Percentiles rank a stretch among this genome's conserved stretches.
Evolutionary conservation across 64 coral and sea anemone species (phyloP).

Genomic region (Pocillopora verrucosa): DNA sequence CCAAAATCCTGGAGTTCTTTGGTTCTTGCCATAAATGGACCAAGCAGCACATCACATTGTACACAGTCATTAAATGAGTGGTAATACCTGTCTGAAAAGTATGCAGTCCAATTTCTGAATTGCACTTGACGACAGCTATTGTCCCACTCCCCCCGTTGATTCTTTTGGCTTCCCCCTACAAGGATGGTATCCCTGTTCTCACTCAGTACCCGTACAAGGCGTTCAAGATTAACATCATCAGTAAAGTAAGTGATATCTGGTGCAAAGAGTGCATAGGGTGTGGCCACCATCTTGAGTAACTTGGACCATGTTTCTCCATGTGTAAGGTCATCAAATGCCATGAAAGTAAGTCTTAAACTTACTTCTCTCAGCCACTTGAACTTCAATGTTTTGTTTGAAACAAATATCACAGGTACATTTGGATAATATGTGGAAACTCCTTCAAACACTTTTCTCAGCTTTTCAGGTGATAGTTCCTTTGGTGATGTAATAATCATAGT

Average conservation of each 20-base stretch:
- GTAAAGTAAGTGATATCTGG: too few relatives aligned
- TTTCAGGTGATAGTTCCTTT: slow-evolving; percentile 19
- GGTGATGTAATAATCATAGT: slow-evolving; percentile 51
- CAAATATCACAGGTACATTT: slow-evolving; percentile 53
- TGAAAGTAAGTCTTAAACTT: slow-evolving; percentile 18
- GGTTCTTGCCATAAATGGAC: too few relatives aligned
- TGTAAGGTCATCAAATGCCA: background rate
- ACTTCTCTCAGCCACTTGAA: slow-evolving; percentile 6
- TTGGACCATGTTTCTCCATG: slow-evolving; percentile 25
- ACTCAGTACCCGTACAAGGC: too few relatives aligned
- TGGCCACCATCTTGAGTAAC: too few relatives aligned
- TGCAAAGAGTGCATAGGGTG: too few relatives aligned
- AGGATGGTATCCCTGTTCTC: too few relatives aligned
- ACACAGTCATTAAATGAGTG: slow-evolving; percentile 75
- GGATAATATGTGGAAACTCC: slow-evolving; percentile 54
- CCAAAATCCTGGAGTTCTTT: background rate
- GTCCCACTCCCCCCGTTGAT: too few relatives aligned
- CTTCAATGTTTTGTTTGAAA: slow-evolving; percentile 10
- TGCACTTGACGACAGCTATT: background rate
- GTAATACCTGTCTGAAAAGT: slow-evolving; percentile 66
- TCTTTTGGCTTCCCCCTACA: too few relatives aligned
- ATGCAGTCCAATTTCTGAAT: slow-evolving; percentile 83
- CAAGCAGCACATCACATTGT: slow-evolving; percentile 67
- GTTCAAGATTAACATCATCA: too few relatives aligned
- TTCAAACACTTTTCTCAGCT: slow-evolving; percentile 27